A percentile compares a stretch with the other conserved stretches of the same genome.
Evolutionary conservation across 2,888 invertebrate genomes (phyloP).

Genomic region (Andrena dorsata): DNA sequence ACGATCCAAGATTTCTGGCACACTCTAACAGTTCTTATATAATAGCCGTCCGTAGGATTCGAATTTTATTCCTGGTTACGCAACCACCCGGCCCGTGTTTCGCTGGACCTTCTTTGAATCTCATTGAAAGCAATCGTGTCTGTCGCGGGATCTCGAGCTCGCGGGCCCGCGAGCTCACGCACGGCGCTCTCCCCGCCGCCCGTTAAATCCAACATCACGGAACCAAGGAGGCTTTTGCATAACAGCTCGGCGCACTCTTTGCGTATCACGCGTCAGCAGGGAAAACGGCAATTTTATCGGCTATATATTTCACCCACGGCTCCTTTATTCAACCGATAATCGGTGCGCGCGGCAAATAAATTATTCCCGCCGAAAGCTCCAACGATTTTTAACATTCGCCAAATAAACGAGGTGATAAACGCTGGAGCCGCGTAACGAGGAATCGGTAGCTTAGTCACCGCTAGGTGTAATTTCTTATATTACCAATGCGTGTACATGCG

Average conservation of each 20-base stretch:
- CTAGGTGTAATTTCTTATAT: not conserved
- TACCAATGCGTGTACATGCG: not conserved
- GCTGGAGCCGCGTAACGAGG: conserved; percentile 31
- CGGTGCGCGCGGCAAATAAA: conserved; percentile 9
- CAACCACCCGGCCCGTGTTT: conserved; percentile 25
- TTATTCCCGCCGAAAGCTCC: conserved; percentile 23
- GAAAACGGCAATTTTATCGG: conserved; percentile 26
- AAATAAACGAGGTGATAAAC: conserved; percentile 31
- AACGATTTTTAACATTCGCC: conserved; percentile 3
- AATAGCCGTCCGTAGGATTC: conserved; percentile 59
- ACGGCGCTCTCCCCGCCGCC: not conserved
- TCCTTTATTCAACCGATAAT: conserved; percentile 26
- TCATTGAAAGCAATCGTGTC: conserved; percentile 48
- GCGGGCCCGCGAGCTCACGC: not conserved
- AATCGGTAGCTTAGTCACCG: not conserved
- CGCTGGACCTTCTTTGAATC: conserved; percentile 42
- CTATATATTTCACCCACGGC: conserved; percentile 1
- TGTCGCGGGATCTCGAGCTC: not conserved
- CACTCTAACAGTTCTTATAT: conserved; percentile 64
- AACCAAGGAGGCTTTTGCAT: conserved; percentile 34
- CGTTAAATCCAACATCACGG: conserved; percentile 23
- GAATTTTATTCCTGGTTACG: conserved; percentile 67
- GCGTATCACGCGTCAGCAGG: not conserved
- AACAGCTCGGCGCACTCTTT: conserved; percentile 15
- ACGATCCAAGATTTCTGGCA: conserved; percentile 68